Conservation (phyloP, 2,888 invertebrate genomes). For the Andrena marginata region DNA sequence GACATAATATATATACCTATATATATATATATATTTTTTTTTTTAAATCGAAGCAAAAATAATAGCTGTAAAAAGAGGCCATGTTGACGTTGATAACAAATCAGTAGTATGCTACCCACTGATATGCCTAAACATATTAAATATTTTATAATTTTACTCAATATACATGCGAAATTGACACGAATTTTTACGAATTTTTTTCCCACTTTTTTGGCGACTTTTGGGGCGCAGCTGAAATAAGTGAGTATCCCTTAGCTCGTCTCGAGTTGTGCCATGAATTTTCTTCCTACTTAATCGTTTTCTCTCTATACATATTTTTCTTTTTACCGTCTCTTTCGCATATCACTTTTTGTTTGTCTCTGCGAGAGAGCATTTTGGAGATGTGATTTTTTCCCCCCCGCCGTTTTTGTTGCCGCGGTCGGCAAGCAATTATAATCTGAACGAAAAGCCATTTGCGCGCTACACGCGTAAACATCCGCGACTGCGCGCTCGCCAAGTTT, state of each 20-base stretch:
- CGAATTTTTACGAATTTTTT: slow-evolving; percentile 84
- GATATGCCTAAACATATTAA: slow-evolving; percentile 74
- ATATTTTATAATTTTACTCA: slow-evolving; percentile 73
- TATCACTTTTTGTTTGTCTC: slow-evolving; percentile 46
- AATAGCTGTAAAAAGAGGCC: slow-evolving; percentile 69
- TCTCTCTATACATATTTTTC: slow-evolving; percentile 52
- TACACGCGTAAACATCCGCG: slow-evolving; percentile 36
- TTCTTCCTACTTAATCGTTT: slow-evolving; percentile 72
- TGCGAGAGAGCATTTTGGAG: slow-evolving; percentile 55
- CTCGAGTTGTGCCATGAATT: slow-evolving; percentile 79
- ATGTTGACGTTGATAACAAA: slow-evolving; percentile 70
- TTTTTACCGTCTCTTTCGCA: slow-evolving; percentile 51
- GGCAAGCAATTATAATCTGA: slow-evolving; percentile 42
- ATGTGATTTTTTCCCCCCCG: slow-evolving; percentile 33
- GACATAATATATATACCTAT: slow-evolving; percentile 46
- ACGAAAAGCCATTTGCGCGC: slow-evolving; percentile 29
- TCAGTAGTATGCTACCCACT: slow-evolving; percentile 77
- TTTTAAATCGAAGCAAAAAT: slow-evolving; percentile 66
- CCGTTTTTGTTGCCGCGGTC: slow-evolving; percentile 57
- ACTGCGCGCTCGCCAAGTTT: slow-evolving; percentile 66
- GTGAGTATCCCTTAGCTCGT: slow-evolving; percentile 84
- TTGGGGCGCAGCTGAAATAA: slow-evolving; percentile 83
- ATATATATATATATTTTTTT: slow-evolving; percentile 30
- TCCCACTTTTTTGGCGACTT: slow-evolving; percentile 85
- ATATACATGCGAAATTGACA: slow-evolving; percentile 83